Conservation (phyloP, 1,140 invertebrate species). For the Doryteuthis pealeii region DNA sequence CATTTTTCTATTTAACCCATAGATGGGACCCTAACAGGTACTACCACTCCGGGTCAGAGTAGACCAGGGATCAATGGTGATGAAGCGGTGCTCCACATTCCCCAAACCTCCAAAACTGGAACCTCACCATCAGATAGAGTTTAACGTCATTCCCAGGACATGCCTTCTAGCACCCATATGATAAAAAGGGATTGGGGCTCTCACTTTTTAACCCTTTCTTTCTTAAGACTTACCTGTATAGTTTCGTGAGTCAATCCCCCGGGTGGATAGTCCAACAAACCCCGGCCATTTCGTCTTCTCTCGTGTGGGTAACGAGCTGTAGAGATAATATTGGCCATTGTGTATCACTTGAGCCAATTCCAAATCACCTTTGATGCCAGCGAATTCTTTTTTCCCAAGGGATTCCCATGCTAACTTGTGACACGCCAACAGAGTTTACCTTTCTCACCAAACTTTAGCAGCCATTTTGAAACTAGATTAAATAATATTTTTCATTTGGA, state of each 20-base stretch:
- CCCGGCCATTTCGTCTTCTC: conserved; percentile 28
- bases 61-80: too few relatives aligned
- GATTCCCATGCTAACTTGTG: conserved; percentile 42
- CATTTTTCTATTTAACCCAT: too few relatives aligned
- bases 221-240: neutral
- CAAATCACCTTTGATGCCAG: conserved; percentile 46
- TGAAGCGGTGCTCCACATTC: too few relatives aligned
- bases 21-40: too few relatives aligned
- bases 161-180: too few relatives aligned
- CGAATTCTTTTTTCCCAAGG: conserved; percentile 46
- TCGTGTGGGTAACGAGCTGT: conserved; percentile 54
- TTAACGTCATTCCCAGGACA: too few relatives aligned
- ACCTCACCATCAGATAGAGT: too few relatives aligned
- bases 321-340: conserved; percentile 58
- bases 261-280: conserved; percentile 54
- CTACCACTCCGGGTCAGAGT: too few relatives aligned
- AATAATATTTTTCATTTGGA: too few relatives aligned
- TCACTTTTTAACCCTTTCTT: too few relatives aligned
- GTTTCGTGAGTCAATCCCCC: conserved; percentile 47
- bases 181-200: too few relatives aligned
- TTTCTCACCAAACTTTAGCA: neutral
- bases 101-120: too few relatives aligned
- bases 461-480: neutral
- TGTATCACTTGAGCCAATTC: conserved; percentile 51
- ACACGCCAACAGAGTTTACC: neutral